phyloP scores from a whole-genome alignment of 2,888 invertebrate species.

The Morinoia aosen region DNA sequence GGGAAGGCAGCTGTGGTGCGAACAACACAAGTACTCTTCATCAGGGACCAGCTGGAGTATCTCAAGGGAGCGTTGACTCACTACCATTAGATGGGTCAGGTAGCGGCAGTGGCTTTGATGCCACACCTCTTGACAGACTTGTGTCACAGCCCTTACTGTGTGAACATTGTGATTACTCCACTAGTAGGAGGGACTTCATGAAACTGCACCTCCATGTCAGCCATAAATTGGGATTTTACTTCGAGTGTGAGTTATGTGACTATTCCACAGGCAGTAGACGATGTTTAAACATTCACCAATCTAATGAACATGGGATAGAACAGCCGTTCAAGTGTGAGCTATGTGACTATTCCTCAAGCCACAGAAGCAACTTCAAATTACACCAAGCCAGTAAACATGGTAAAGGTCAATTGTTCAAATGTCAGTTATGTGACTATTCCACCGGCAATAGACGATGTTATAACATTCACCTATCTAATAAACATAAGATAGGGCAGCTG shows the following conservation, averaged over 20 bases:
- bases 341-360: no score
- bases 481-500: no score
- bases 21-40: background rate
- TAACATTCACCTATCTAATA: no score
- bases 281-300: no score
- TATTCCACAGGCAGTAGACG: no score
- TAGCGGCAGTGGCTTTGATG: background rate
- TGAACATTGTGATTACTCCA: background rate
- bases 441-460: background rate
- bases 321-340: no score
- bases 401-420: background rate
- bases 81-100: background rate
- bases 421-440: background rate
- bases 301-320: no score
- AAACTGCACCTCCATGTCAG: background rate
- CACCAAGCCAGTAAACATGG: background rate
- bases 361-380: no score
- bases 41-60: background rate
- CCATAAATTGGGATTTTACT: no score
- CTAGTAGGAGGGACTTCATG: background rate
- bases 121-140: background rate
- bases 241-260: no score
- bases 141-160: background rate
- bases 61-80: background rate
- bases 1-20: background rate